Evolutionary conservation across 2,888 invertebrate species (phyloP).

Genomic region (Orthosia incerta): DNA sequence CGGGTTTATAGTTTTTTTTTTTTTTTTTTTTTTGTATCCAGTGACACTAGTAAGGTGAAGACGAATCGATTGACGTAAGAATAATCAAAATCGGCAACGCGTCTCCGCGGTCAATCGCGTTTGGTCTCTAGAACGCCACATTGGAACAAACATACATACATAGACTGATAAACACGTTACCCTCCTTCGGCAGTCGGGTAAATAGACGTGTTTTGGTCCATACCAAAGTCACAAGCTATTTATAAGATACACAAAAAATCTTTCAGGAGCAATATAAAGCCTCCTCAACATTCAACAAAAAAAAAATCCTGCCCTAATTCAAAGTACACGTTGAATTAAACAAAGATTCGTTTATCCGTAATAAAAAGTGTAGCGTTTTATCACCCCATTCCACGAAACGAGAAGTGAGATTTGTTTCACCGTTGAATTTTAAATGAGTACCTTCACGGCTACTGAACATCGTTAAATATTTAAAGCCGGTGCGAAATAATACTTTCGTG

Average conservation of each 20-base stretch:
- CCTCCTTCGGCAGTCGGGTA: too few species aligned
- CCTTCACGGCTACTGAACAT: constrained; percentile 29
- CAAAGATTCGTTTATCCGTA: constrained; percentile 25
- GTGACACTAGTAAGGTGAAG: too few species aligned
- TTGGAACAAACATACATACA: too few species aligned
- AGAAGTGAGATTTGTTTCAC: constrained; percentile 65
- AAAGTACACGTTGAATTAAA: constrained; percentile 59
- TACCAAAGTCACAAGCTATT: not conserved
- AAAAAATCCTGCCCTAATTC: not conserved
- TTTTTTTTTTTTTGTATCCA: too few species aligned
- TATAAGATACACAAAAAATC: not conserved
- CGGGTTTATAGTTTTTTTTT: too few species aligned
- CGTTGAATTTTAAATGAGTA: constrained; percentile 73
- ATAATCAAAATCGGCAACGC: too few species aligned
- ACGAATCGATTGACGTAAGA: too few species aligned
- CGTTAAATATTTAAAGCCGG: constrained; percentile 51
- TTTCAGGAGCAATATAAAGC: not conserved
- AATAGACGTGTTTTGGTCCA: not conserved
- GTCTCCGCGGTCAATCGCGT: too few species aligned
- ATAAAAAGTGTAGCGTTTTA: constrained; percentile 53
- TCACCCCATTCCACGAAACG: constrained; percentile 60
- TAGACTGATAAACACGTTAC: too few species aligned
- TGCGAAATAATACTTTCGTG: constrained; percentile 28
- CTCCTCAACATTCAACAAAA: constrained; percentile 10
- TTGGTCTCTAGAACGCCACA: too few species aligned